Conservation (phyloP, 2,888 invertebrate genomes). For the Bruchidius siliquastri region DNA sequence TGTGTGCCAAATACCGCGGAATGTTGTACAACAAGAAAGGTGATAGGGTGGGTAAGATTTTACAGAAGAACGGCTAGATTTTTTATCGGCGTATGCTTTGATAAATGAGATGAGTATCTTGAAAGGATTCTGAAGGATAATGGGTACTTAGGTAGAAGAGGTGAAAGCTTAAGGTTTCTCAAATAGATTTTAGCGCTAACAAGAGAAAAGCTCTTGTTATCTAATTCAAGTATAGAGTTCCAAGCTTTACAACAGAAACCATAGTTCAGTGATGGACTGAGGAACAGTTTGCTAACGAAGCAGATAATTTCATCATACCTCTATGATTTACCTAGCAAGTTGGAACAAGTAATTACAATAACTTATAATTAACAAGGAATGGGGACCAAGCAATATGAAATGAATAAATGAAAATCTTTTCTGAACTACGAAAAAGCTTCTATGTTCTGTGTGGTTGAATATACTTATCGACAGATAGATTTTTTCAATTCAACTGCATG, state of each 20-base stretch:
- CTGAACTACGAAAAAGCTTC: too few relatives aligned
- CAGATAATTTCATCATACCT: not conserved
- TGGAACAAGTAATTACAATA: too few relatives aligned
- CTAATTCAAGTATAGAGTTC: not conserved
- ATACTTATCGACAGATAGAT: too few relatives aligned
- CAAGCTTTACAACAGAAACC: not conserved
- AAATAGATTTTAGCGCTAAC: not conserved
- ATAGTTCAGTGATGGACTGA: not conserved
- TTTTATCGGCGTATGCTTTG: not conserved
- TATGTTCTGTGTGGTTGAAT: too few relatives aligned
- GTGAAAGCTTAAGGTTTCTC: not conserved
- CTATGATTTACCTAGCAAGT: not conserved
- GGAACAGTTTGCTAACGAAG: not conserved
- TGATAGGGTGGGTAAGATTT: constrained; percentile 7
- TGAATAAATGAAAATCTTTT: too few relatives aligned
- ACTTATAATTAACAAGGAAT: too few relatives aligned
- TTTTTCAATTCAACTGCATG: too few relatives aligned
- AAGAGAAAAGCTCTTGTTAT: not conserved
- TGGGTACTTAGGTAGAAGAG: not conserved
- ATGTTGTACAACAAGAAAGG: constrained; percentile 28
- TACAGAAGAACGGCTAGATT: not conserved
- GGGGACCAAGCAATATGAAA: too few relatives aligned
- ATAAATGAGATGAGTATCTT: not conserved
- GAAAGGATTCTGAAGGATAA: not conserved
- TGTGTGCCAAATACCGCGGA: constrained; percentile 31